phyloP scores from a whole-genome alignment of 2,888 invertebrate genomes.

The Phortica magna region DNA sequence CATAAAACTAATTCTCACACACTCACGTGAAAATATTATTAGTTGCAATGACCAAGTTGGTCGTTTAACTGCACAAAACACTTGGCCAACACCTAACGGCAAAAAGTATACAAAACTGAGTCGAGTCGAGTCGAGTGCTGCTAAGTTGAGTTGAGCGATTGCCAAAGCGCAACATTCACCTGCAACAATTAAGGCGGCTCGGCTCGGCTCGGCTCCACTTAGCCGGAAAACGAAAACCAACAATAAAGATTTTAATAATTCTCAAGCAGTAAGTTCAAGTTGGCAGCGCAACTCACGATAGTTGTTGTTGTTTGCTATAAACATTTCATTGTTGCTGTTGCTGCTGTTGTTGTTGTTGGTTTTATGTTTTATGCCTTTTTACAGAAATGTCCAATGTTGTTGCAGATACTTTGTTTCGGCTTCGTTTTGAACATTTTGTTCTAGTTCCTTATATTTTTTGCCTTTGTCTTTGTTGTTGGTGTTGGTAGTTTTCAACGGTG shows the following conservation, averaged over 20 bases:
- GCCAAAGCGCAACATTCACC: constrained; percentile 40
- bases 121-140: neutral
- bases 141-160: constrained; percentile 55
- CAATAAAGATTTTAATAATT: neutral
- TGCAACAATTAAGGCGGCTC: constrained; percentile 27
- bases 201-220: constrained; percentile 22
- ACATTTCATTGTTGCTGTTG: neutral
- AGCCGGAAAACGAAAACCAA: neutral
- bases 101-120: constrained; percentile 45
- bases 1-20: constrained; percentile 57
- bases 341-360: constrained; percentile 10
- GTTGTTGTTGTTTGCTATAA: constrained; percentile 4
- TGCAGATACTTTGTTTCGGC: constrained; percentile 4
- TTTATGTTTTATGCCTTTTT: neutral
- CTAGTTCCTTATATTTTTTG: neutral
- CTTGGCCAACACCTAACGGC: constrained; percentile 52
- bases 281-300: constrained; percentile 2
- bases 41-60: constrained; percentile 1
- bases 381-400: constrained; percentile 23
- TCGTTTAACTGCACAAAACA: constrained; percentile 1
- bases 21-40: constrained; percentile 51
- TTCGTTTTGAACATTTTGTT: neutral
- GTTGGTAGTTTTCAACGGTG: neutral
- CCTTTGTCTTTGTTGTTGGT: neutral
- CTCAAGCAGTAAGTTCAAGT: neutral